Percentiles rank a stretch among this genome's conserved stretches.
Conservation (phyloP, 1,140 invertebrate genomes). For the Lysiphlebus fabarum region DNA sequence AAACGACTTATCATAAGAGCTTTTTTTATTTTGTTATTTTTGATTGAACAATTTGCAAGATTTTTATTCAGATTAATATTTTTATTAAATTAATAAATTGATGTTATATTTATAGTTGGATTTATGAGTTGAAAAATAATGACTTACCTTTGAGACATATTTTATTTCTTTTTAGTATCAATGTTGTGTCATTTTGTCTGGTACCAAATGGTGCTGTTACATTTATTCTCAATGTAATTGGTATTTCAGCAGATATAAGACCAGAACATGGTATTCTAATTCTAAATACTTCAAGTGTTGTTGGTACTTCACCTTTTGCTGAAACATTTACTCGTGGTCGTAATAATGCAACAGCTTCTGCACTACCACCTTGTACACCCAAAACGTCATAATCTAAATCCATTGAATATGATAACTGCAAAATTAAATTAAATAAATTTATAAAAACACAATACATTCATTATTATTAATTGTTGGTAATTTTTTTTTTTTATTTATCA, state of each 20-base stretch:
- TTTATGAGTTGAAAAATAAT: background rate
- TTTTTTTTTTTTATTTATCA: too few relatives aligned
- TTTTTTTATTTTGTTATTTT: too few relatives aligned
- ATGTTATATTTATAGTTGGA: background rate
- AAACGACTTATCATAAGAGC: too few relatives aligned
- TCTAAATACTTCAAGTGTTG: conserved; percentile 71
- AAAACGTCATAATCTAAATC: conserved; percentile 72
- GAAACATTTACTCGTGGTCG: conserved; percentile 79
- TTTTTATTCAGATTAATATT: too few relatives aligned
- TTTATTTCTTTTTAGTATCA: conserved; percentile 82
- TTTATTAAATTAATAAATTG: too few relatives aligned
- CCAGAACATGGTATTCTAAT: conserved; percentile 78
- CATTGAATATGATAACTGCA: conserved; percentile 73
- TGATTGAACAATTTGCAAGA: too few relatives aligned
- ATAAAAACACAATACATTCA: too few relatives aligned
- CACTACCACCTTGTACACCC: conserved; percentile 47
- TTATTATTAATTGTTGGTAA: too few relatives aligned
- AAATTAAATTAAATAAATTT: conserved; percentile 27
- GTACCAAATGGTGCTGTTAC: conserved; percentile 64
- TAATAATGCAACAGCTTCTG: conserved; percentile 61
- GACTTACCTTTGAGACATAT: conserved; percentile 77
- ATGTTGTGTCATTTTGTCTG: conserved; percentile 67
- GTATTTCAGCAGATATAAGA: conserved; percentile 69
- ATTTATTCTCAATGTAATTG: conserved; percentile 72
- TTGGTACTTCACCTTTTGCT: conserved; percentile 70